phyloP scores from a whole-genome alignment of 2,113 vertebrate species.

The Ophthalmolycus amberensis region DNA sequence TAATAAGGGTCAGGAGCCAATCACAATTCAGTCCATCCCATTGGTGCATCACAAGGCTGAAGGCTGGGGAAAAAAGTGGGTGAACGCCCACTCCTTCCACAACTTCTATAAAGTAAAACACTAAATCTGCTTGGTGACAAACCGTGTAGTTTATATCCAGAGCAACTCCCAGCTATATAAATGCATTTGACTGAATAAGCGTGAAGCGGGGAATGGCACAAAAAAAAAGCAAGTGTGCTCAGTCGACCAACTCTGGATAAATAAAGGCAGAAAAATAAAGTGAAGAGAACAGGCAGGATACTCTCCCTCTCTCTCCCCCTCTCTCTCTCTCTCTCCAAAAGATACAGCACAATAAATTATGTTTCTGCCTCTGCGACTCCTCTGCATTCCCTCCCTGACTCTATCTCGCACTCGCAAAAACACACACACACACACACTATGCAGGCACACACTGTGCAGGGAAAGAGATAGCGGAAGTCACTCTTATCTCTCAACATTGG shows the following conservation, averaged over 20 bases:
- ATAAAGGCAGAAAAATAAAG: slow-evolving; percentile 51
- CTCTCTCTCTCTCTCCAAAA: slow-evolving; percentile 13
- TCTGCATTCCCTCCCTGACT: slow-evolving; percentile 29
- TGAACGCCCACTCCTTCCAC: slow-evolving; percentile 10
- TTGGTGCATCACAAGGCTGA: background rate
- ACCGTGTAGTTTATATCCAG: slow-evolving; percentile 15
- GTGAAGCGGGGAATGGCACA: slow-evolving; percentile 4
- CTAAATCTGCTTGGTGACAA: slow-evolving; percentile 26
- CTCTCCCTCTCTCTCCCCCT: slow-evolving; percentile 8
- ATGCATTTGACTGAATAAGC: slow-evolving; percentile 37
- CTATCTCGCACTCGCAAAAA: background rate
- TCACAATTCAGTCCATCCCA: background rate
- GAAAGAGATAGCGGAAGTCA: slow-evolving; percentile 21
- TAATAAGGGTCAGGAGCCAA: background rate
- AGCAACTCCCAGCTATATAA: slow-evolving; percentile 17
- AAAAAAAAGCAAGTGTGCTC: slow-evolving; percentile 15
- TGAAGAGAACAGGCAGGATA: slow-evolving; percentile 26
- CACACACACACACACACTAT: slow-evolving; percentile 11
- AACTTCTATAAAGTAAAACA: slow-evolving; percentile 19
- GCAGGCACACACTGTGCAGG: background rate
- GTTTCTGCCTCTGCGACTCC: slow-evolving; percentile 51
- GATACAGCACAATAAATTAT: slow-evolving; percentile 48
- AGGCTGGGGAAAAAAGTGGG: background rate
- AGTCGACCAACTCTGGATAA: slow-evolving; percentile 51
- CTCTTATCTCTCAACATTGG: slow-evolving; percentile 65